Base-by-base conservation (phyloP, 64 coral and sea anemone genomes). In the Stichodactyla mertensii region DNA sequence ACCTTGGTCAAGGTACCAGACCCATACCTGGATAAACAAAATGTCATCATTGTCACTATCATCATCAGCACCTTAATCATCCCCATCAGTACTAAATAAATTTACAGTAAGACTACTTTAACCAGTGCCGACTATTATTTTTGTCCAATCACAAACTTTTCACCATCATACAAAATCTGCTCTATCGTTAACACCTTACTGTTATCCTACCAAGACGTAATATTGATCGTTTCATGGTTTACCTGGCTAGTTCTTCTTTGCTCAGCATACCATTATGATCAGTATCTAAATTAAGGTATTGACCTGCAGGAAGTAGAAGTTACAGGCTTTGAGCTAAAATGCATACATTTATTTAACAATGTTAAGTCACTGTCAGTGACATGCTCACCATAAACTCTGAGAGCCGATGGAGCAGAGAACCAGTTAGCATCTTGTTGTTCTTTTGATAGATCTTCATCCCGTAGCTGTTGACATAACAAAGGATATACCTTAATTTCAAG, bases 191-290 rank as follows among this genome's bases (percentile, higher is more conserved):
- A 45, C 36, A 2, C 36, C 36, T 45, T 45, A 45, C 36, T 45
- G 36, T 45, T 4, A 45, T 45, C 36, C 36, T 45, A 45, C 36
- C 36, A 45, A 2, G 3, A 45, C 36, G 3, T 45, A 45, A 2
- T 45, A 45, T 45, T 45, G 36, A 45, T 4, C 36, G 36, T 2
- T 58, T 58, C 56, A 7, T 83, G 11, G 26, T 62, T 86, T 69
- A 92, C 97, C 93, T 99, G 86, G 90, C 93, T 56, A 99, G 83
- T 83, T 99, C 97, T 7, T 99, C 93, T 85, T 99, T 99, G 79
- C 97, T 99, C 52, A 99, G 83, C 97, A 99, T 99, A 6, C 97
- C 97, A 93, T 99, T 99, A 56, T 99, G 97, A 88, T 99, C 97
- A 64, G 93, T 99, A 84, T 99, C 97, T 78, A 99, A 86, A 69